A percentile compares a stretch with the other conserved stretches of the same genome.
These are phyloP conservation scores for Rafetus swinhoei DNA, from an alignment of 2,113 vertebrate genomes.

Conservation along the genomic window DNA sequence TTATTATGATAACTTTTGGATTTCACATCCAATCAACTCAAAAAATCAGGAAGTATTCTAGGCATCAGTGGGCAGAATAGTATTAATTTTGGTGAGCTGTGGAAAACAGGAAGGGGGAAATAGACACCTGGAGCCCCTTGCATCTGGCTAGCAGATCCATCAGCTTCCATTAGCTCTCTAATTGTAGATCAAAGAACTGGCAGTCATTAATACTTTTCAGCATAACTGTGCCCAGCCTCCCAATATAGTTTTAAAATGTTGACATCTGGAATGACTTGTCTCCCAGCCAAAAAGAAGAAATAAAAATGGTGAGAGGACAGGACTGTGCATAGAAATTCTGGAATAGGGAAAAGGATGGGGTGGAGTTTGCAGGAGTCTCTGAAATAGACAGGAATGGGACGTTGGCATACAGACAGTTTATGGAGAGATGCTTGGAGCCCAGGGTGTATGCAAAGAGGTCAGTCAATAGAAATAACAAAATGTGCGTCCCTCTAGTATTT, in stretches of 20 bases:
- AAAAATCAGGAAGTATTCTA: background rate
- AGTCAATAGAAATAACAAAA: no score
- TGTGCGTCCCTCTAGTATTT: background rate
- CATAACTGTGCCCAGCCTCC: background rate
- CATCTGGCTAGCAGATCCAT: background rate
- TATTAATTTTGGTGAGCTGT: background rate
- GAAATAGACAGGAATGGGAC: background rate
- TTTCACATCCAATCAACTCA: background rate
- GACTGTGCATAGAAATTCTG: background rate
- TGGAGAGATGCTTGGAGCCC: background rate
- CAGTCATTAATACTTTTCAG: background rate
- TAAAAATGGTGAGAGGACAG: background rate
- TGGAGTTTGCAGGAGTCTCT: background rate
- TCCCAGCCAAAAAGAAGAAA: background rate
- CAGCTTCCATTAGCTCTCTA: background rate
- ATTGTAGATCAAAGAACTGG: background rate
- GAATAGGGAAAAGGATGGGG: background rate
- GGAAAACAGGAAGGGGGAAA: background rate
- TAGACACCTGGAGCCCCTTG: background rate
- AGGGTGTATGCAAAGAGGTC: background rate
- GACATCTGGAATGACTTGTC: background rate
- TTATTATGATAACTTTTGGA: background rate
- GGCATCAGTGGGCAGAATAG: background rate
- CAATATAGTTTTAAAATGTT: background rate
- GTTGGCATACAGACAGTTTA: background rate